Conservation (phyloP, 2,797 vertebrate genomes). For the Bufotes viridis region DNA sequence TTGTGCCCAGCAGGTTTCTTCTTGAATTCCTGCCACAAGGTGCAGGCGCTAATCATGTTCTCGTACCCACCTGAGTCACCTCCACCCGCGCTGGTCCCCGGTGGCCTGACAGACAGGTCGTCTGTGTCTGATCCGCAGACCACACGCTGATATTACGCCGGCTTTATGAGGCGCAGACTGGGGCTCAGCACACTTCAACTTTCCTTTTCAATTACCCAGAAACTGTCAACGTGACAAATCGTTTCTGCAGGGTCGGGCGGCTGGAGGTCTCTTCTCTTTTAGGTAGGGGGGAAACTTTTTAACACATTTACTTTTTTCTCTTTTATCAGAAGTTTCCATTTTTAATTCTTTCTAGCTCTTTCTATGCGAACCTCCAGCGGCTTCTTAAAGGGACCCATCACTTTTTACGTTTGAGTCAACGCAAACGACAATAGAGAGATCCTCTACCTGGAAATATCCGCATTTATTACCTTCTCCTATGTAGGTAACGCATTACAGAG, state of each 20-base stretch:
- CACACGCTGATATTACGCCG: background rate
- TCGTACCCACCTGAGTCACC: background rate
- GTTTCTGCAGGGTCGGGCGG: slow-evolving; percentile 33
- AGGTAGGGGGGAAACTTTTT: background rate
- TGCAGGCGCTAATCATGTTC: background rate
- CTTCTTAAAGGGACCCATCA: background rate
- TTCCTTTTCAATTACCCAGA: slow-evolving; percentile 50
- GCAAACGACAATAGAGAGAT: no score
- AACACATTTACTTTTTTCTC: background rate
- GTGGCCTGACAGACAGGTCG: background rate
- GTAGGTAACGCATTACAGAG: background rate
- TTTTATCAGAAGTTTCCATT: background rate
- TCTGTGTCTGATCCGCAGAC: slow-evolving; percentile 4
- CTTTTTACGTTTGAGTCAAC: background rate
- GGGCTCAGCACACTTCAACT: slow-evolving; percentile 17
- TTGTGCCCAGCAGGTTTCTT: background rate
- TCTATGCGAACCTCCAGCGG: background rate
- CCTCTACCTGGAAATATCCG: background rate
- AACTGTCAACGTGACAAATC: slow-evolving; percentile 23
- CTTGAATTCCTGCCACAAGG: background rate
- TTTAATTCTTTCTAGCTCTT: slow-evolving; percentile 2
- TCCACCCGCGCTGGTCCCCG: background rate
- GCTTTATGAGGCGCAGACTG: slow-evolving; percentile 26
- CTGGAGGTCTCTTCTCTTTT: background rate
- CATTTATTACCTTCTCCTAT: background rate